Percentiles rank a stretch among this genome's conserved stretches.
These are phyloP conservation scores for Augochlorella aurata DNA, from an alignment of 2,888 invertebrate genomes.

Conservation along the genomic window DNA sequence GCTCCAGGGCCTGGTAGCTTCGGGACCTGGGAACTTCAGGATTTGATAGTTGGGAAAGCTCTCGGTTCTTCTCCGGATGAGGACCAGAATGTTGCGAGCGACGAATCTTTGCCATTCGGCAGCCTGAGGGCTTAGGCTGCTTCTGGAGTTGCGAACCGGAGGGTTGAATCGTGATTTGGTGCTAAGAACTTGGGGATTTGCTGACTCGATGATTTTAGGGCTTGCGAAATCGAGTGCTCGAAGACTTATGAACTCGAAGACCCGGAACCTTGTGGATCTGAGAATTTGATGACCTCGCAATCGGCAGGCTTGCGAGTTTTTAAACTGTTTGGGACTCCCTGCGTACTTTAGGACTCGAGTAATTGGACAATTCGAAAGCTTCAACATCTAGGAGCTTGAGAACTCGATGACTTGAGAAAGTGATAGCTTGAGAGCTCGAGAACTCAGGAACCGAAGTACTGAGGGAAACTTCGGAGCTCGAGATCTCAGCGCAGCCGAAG, in stretches of 20 bases:
- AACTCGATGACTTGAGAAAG: no score
- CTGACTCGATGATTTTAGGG: not conserved
- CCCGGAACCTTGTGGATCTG: fast-evolving
- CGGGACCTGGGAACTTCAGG: not conserved
- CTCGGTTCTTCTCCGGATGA: not conserved
- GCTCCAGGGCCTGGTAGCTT: not conserved
- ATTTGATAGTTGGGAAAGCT: not conserved
- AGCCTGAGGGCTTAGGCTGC: not conserved
- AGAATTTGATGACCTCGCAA: no score
- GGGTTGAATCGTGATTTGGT: no score
- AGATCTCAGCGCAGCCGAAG: not conserved
- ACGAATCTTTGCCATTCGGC: no score
- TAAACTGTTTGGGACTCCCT: not conserved
- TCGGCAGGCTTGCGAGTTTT: fast-evolving
- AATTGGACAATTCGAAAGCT: not conserved
- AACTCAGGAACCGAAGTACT: not conserved
- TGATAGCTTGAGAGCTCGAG: not conserved
- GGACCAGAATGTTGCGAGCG: no score
- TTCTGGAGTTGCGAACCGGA: not conserved
- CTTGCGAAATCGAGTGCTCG: not conserved
- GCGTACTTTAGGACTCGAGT: not conserved
- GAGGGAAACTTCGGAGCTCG: not conserved
- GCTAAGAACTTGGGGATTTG: not conserved
- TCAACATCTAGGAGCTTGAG: not conserved
- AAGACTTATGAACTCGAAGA: not conserved